These are phyloP conservation scores for Columba janthina DNA, from an alignment of 2,113 vertebrate species.

Conservation along the genomic window DNA sequence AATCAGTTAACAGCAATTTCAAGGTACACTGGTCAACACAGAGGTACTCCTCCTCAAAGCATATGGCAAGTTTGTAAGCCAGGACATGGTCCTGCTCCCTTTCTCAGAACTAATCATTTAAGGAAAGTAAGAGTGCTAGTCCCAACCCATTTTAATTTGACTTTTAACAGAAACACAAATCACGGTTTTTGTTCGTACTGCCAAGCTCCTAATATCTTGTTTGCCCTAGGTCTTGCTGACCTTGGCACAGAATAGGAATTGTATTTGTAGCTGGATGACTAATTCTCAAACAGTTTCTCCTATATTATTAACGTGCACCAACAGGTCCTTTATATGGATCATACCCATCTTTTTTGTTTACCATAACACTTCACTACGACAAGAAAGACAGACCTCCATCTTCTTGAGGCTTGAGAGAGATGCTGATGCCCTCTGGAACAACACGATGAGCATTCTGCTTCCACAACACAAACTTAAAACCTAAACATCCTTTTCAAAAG, in stretches of 20 bases:
- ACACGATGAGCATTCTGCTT: not conserved
- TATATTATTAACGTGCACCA: not conserved
- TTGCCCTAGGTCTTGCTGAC: not conserved
- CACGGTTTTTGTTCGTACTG: not conserved
- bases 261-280: not conserved
- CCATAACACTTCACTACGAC: not conserved
- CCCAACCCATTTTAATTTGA: not conserved
- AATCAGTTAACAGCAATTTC: not conserved
- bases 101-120: not conserved
- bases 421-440: not conserved
- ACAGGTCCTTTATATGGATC: not conserved
- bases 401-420: not conserved
- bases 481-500: not conserved
- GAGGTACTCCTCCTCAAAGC: not conserved
- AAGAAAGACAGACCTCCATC: not conserved
- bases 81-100: not conserved
- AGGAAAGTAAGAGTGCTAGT: not conserved
- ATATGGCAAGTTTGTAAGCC: not conserved
- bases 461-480: not conserved
- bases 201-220: not conserved
- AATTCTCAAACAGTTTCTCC: not conserved
- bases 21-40: not conserved
- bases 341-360: not conserved
- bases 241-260: not conserved
- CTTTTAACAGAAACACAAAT: not conserved